phyloP scores from a whole-genome alignment of 2,797 vertebrate genomes.

The Carapus acus region DNA sequence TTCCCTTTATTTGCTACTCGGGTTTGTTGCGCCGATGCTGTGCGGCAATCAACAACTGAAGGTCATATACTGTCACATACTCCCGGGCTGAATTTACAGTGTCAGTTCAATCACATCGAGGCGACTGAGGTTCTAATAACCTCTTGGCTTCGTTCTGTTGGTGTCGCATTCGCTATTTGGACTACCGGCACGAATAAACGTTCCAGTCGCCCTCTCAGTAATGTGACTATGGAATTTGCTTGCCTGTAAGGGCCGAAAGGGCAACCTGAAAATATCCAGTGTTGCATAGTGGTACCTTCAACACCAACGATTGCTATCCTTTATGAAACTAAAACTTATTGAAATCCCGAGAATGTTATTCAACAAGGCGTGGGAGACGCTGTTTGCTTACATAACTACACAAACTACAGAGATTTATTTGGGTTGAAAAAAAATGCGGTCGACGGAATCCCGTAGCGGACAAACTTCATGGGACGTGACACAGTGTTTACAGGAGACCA shows the following conservation, averaged over 20 bases:
- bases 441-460: neutral
- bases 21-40: neutral
- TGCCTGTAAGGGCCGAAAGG: neutral
- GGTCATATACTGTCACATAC: neutral
- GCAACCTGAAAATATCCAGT: constrained; percentile 24
- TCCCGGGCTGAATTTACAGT: neutral
- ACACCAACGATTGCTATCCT: neutral
- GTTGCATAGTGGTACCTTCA: neutral
- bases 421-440: neutral
- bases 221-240: neutral
- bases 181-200: neutral
- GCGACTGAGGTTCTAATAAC: neutral
- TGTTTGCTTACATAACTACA: no score
- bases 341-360: no score
- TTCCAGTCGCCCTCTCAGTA: constrained; percentile 14
- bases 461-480: neutral
- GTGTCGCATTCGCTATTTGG: neutral
- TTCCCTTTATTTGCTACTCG: neutral
- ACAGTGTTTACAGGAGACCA: neutral
- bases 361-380: no score
- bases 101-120: neutral
- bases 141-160: neutral
- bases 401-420: no score
- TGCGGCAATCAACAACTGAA: neutral
- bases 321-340: neutral